Evolutionary conservation across 1,140 invertebrate genomes (phyloP).

Genomic region (Matsumurasca onukii): DNA sequence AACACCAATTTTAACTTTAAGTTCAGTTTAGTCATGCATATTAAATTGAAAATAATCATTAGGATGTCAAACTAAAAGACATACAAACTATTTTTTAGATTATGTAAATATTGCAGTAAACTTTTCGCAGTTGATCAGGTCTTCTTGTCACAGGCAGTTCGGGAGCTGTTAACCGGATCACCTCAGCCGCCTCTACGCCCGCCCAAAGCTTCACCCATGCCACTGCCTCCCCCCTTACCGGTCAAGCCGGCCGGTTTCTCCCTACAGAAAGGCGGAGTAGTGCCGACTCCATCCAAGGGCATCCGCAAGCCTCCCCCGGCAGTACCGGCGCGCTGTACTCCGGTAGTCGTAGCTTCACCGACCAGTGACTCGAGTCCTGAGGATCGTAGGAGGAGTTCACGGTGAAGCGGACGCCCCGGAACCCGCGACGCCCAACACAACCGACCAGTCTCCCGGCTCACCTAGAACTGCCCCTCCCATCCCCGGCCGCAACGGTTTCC

Average conservation of each 20-base stretch:
- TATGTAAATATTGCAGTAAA: no score
- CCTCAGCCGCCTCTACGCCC: slow-evolving; percentile 37
- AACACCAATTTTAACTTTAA: no score
- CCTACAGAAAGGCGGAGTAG: slow-evolving; percentile 27
- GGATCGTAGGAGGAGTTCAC: slow-evolving; percentile 32
- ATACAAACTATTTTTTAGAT: no score
- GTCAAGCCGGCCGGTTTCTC: slow-evolving; percentile 36
- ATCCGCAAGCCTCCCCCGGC: slow-evolving; percentile 29
- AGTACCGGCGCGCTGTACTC: slow-evolving; percentile 22
- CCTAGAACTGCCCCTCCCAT: slow-evolving; percentile 22
- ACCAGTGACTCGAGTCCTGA: slow-evolving; percentile 40
- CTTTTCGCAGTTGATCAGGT: slow-evolving; percentile 31
- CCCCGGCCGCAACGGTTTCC: slow-evolving; percentile 16
- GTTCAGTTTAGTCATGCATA: no score
- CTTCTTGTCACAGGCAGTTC: slow-evolving; percentile 45
- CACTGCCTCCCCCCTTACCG: slow-evolving; percentile 37
- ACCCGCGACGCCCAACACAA: slow-evolving; percentile 12
- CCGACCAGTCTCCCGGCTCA: slow-evolving; percentile 21
- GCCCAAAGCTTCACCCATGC: slow-evolving; percentile 35
- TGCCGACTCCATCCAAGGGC: slow-evolving; percentile 31
- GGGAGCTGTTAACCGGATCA: slow-evolving; percentile 41
- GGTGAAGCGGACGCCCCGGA: slow-evolving; percentile 30
- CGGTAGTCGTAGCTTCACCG: slow-evolving; percentile 40
- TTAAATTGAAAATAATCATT: no score
- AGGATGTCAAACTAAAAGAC: no score